Base-by-base conservation (phyloP, 2,113 vertebrate species). In the Bothrops jararaca region DNA sequence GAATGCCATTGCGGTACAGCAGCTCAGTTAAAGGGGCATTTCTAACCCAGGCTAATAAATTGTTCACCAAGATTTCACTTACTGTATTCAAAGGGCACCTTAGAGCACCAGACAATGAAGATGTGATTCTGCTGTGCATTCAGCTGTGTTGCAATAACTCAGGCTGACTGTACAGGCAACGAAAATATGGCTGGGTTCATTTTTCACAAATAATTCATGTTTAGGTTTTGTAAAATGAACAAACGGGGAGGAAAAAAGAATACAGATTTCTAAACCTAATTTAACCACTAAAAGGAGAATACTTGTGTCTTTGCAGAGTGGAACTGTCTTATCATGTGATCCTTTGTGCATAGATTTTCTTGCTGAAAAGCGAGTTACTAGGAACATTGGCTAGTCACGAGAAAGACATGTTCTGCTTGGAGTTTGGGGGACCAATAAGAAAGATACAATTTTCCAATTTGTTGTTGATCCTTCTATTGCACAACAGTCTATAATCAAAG, bases 31-130 rank as follows among this genome's bases (percentile, higher is more conserved):
- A 58, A 93, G 92, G 80, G 88, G 88, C 91, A 42, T 34, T 26
- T 87, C 6, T 92, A 90, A 85, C 91, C 92, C 93, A 54, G 22
- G 39, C 39, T 94, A 94, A 92, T 91, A 92, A 93, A 91, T 95
- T 89, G 58, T 58, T 89, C 91, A n/a, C 69, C 86, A 69, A 89
- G 42, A 89, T 9, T 13, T 93, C 91, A 53, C 58, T 56, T 0
- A 4, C 54, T 34, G 87, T 23, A 10, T 91, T 88, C 87, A 90
- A 91, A 89, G 90, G 94, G 86, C 86, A 58, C 86, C 42, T 85
- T 53, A 89, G 50, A 85, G 90, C 69, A 53, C 54, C 23, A 91
- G 69, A 50, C 90, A 91, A 52, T 91, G 56, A 60, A 85, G 90
- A 89, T 85, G 53, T 60, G 64, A 80, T 58, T 56, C 69, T 24